Percentiles rank a stretch among this genome's conserved stretches.
Conservation (phyloP, 2,888 invertebrate genomes). For the Himalopsyche japonica region DNA sequence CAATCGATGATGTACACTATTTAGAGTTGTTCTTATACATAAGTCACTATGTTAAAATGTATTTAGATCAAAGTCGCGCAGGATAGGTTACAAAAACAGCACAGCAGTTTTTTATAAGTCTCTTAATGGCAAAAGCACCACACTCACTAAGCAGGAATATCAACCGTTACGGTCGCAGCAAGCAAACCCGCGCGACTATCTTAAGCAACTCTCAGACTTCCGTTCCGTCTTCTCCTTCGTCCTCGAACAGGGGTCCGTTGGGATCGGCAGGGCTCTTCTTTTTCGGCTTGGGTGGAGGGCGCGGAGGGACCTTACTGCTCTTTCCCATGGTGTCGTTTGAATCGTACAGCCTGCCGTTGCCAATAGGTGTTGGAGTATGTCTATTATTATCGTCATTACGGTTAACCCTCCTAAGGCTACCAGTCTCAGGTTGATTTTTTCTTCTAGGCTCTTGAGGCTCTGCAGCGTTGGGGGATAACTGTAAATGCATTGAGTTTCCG, state of each 20-base stretch:
- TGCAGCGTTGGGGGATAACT: slow-evolving; percentile 54
- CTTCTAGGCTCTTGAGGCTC: slow-evolving; percentile 58
- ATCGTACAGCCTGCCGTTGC: slow-evolving; percentile 42
- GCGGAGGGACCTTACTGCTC: slow-evolving; percentile 75
- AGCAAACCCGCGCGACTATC: slow-evolving; percentile 48
- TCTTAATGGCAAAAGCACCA: slow-evolving; percentile 29
- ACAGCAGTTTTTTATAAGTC: background rate
- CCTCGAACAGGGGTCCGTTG: slow-evolving; percentile 79
- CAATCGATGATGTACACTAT: background rate
- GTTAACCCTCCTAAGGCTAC: slow-evolving; percentile 50
- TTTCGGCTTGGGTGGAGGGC: slow-evolving; percentile 83
- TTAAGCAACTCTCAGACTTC: slow-evolving; percentile 71
- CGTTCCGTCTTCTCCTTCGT: slow-evolving; percentile 87
- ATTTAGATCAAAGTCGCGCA: slow-evolving; percentile 11
- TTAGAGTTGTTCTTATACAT: background rate
- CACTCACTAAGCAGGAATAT: background rate
- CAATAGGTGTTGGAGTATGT: slow-evolving; percentile 43
- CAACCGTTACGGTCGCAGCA: slow-evolving; percentile 41
- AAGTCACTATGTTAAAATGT: background rate
- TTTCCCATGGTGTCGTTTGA: slow-evolving; percentile 53
- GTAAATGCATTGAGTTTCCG: slow-evolving; percentile 55
- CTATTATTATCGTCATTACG: slow-evolving; percentile 46
- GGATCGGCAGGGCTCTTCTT: slow-evolving; percentile 68
- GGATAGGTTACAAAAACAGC: background rate
- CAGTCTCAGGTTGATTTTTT: slow-evolving; percentile 61